Evolutionary conservation across 2,113 vertebrate species (phyloP).

Genomic region (Sprattus sprattus): DNA sequence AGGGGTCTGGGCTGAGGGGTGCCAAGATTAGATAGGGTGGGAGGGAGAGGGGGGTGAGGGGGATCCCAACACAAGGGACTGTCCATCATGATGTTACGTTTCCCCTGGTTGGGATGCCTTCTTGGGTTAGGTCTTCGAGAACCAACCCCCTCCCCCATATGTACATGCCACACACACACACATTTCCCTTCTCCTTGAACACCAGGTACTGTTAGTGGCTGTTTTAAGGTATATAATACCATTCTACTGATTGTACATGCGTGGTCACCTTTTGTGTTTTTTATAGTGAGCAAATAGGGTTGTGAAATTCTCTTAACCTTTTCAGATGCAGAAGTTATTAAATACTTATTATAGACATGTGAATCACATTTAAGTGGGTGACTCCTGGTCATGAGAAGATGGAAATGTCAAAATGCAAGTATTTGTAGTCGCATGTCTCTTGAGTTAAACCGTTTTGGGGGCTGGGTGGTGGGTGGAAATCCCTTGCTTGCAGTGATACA

Average conservation of each 20-base stretch:
- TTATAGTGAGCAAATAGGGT: background rate
- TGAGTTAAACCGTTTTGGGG: background rate
- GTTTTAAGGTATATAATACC: too few species aligned
- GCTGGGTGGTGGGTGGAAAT: background rate
- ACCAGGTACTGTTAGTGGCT: too few species aligned
- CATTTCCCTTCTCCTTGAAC: background rate
- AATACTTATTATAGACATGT: background rate
- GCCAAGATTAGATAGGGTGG: background rate
- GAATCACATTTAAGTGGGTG: background rate
- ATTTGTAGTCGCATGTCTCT: background rate
- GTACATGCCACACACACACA: background rate
- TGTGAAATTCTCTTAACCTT: background rate
- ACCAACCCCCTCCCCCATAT: too few species aligned
- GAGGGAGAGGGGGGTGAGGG: background rate
- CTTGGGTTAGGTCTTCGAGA: too few species aligned
- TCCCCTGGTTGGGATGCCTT: background rate
- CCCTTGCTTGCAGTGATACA: background rate
- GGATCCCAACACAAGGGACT: slow-evolving; percentile 26
- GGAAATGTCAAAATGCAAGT: background rate
- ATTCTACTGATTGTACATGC: too few species aligned
- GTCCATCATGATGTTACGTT: background rate
- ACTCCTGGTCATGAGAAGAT: background rate
- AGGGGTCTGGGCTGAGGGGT: background rate
- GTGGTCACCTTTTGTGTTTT: background rate
- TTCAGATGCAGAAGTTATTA: background rate